Evolutionary conservation across 2,113 vertebrate genomes (phyloP).

Genomic region (Phrynocephalus versicolor): DNA sequence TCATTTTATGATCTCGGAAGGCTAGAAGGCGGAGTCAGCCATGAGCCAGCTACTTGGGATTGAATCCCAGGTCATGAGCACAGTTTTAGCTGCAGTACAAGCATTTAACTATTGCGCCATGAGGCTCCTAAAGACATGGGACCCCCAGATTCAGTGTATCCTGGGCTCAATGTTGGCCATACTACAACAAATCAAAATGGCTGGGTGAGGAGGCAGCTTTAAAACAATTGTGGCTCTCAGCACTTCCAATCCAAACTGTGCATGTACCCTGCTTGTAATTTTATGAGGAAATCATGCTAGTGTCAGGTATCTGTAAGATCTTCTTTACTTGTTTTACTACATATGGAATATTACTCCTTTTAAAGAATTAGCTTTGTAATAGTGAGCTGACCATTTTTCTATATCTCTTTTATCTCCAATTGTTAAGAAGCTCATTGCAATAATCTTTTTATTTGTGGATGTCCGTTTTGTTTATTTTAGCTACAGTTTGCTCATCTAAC

Average conservation of each 20-base stretch:
- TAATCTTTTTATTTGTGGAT: conserved; percentile 20
- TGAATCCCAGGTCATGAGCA: too few relatives aligned
- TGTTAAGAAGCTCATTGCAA: neutral
- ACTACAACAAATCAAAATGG: neutral
- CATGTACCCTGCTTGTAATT: neutral
- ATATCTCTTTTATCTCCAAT: neutral
- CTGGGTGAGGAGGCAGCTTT: neutral
- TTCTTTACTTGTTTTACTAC: neutral
- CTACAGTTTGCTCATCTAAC: conserved; percentile 26
- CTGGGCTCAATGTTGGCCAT: too few relatives aligned
- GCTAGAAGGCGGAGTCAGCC: too few relatives aligned
- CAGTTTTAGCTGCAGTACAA: too few relatives aligned
- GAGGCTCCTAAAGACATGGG: neutral
- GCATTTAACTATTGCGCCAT: too few relatives aligned
- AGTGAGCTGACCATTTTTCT: neutral
- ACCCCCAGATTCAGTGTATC: neutral
- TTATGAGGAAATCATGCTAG: neutral
- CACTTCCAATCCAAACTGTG: neutral
- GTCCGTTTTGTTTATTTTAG: conserved; percentile 41
- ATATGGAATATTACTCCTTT: neutral
- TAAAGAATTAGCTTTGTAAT: neutral
- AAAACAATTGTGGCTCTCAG: neutral
- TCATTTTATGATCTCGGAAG: too few relatives aligned
- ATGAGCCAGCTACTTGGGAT: too few relatives aligned
- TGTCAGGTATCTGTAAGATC: neutral